These are phyloP conservation scores for Cercocebus atys DNA, from an alignment of 2,113 vertebrate genomes.

Conservation along the genomic window DNA sequence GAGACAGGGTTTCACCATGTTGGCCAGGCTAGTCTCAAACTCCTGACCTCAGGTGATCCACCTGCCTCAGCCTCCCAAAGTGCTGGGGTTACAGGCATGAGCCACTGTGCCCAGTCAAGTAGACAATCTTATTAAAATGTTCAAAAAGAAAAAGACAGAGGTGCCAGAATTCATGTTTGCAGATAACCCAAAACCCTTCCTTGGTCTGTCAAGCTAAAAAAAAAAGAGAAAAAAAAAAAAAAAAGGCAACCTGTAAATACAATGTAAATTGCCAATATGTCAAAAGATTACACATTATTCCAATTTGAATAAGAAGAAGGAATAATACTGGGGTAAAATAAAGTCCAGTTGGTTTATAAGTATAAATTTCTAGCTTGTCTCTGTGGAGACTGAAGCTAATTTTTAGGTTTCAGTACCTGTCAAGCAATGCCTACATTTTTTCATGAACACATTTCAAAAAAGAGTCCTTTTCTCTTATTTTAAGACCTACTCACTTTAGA, in stretches of 20 bases:
- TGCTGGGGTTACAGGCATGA: too few species aligned
- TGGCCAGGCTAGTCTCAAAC: too few species aligned
- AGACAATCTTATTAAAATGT: conserved; percentile 5
- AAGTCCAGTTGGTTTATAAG: background rate
- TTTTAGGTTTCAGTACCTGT: background rate
- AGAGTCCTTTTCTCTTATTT: background rate
- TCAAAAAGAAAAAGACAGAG: background rate
- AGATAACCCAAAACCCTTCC: background rate
- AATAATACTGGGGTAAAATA: background rate
- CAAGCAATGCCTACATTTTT: background rate
- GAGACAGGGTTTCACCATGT: too few species aligned
- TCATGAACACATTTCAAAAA: background rate
- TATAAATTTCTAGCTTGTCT: background rate
- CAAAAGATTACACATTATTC: background rate
- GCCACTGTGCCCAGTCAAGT: background rate
- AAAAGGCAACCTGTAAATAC: background rate
- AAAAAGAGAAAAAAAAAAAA: background rate
- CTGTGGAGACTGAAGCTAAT: background rate
- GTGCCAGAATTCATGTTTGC: background rate
- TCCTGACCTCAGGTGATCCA: too few species aligned
- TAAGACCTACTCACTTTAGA: background rate
- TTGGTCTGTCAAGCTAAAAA: background rate
- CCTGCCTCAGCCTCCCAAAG: too few species aligned
- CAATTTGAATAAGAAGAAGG: background rate
- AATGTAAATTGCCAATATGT: background rate